Evolutionary conservation across 2,888 invertebrate species (phyloP).

Genomic region (Dorcus hopei): DNA sequence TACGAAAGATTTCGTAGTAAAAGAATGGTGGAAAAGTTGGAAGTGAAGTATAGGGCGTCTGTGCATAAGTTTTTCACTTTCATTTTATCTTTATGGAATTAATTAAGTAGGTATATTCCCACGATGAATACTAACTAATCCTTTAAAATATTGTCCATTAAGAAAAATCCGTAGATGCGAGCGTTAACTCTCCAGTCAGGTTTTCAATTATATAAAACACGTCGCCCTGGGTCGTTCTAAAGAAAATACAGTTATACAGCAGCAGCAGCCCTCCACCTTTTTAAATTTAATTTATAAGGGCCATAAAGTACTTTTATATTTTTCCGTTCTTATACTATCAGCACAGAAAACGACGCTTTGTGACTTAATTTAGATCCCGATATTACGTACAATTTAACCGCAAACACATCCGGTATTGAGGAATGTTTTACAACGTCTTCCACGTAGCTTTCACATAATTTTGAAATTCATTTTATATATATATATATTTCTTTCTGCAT

Average conservation of each 20-base stretch:
- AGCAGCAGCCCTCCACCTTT: constrained; percentile 13
- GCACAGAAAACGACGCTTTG: not conserved
- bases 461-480: no score
- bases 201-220: constrained; percentile 22
- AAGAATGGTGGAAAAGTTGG: no score
- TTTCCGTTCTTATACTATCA: not conserved
- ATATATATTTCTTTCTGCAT: no score
- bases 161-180: constrained; percentile 12
- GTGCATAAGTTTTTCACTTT: no score
- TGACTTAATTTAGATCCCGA: not conserved
- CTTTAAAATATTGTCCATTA: constrained; percentile 23
- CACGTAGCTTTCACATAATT: no score
- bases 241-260: constrained; percentile 17
- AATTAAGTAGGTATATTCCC: constrained; percentile 13
- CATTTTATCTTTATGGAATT: constrained; percentile 3
- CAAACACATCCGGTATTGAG: no score
- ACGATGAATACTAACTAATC: constrained; percentile 20
- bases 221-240: constrained; percentile 8
- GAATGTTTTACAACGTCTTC: no score
- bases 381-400: not conserved
- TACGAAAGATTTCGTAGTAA: not conserved
- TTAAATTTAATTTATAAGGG: constrained; percentile 21
- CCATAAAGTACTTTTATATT: constrained; percentile 14
- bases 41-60: no score
- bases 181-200: constrained; percentile 18